Conservation (phyloP, 2,888 invertebrate genomes). For the Ariolimax columbianus region DNA sequence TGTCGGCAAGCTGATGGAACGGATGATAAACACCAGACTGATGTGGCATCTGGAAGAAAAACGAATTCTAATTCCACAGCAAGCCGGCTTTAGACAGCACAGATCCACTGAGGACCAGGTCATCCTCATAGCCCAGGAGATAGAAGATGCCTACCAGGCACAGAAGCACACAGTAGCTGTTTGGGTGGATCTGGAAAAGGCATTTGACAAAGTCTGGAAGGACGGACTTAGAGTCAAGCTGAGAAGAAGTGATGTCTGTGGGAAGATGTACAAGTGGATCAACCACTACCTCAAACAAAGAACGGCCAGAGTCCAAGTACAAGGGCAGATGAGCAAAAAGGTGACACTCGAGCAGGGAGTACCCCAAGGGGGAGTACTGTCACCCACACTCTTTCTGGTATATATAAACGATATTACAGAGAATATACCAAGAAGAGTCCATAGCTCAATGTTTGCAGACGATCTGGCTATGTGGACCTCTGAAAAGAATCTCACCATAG, state of each 20-base stretch:
- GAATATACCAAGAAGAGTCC: no score
- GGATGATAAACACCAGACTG: no score
- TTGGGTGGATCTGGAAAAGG: neutral
- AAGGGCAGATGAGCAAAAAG: neutral
- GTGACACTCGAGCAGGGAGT: no score
- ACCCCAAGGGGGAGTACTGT: no score
- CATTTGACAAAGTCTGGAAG: neutral
- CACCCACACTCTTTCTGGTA: no score
- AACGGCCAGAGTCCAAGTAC: neutral
- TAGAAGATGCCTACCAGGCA: neutral
- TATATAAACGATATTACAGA: no score
- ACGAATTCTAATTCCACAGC: neutral
- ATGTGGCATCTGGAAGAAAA: conserved; percentile 3
- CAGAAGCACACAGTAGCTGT: neutral
- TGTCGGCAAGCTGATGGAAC: no score
- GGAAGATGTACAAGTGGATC: neutral
- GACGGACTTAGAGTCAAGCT: no score
- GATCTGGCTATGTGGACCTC: no score
- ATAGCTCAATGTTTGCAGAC: no score
- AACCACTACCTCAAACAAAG: neutral
- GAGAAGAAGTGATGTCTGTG: neutral
- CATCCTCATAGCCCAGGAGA: neutral
- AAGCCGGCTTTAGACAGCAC: neutral
- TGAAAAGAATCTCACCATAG: no score
- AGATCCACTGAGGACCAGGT: neutral